Evolutionary conservation across 1,140 invertebrate genomes (phyloP), one percentile per base, ranked within the genome.

Genomic region (Mizuhopecten yessoensis): DNA sequence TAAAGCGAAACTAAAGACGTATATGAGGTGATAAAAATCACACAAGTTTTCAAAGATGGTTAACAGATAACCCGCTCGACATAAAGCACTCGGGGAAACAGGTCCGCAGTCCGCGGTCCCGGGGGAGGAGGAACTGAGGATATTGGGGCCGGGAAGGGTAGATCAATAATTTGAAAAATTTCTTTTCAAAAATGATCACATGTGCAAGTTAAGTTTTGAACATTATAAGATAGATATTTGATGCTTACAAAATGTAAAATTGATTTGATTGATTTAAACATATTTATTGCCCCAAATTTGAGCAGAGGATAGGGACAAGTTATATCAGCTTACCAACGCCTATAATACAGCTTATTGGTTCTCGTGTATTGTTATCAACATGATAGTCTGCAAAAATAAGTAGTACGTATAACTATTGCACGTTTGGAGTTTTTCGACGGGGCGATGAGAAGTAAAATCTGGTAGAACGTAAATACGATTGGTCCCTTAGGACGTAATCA

Each of bases 1-100:
- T 75, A 75, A 75, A 75, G 57, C 57, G 57, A 75, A 75, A 75
- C 57, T 75, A 75, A 75, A 75, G 57, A 75, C 57, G 23, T 75
- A 75, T 75, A 75, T 75, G 23, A 29, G 57, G 57, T 75, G 57
- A 75, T 75, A 75, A 75, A 75, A 75, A 75, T 75, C 57, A 75
- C 57, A 29, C 57, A n/a, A 75, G 57, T 75, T 75, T 75, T 75
- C 23, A 17, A 7, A n/a, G 57, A 75, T 75, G 57, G n/a, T 75
- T 75, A 75, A 29, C 57, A 75, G 57, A 75, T 75, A 75, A 7
- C 23, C n/a, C 2, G 57, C 11, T 5, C 11, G 29, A 75, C 57
- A 75, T 75, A 75, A n/a, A 75, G 57, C 57, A 75, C 57, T 75
- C n/a, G 23, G 23, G n/a, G 1, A 5, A 17, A 29, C 57, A 75